Conservation (phyloP, 2,113 vertebrate species). For the Phycodurus eques region DNA sequence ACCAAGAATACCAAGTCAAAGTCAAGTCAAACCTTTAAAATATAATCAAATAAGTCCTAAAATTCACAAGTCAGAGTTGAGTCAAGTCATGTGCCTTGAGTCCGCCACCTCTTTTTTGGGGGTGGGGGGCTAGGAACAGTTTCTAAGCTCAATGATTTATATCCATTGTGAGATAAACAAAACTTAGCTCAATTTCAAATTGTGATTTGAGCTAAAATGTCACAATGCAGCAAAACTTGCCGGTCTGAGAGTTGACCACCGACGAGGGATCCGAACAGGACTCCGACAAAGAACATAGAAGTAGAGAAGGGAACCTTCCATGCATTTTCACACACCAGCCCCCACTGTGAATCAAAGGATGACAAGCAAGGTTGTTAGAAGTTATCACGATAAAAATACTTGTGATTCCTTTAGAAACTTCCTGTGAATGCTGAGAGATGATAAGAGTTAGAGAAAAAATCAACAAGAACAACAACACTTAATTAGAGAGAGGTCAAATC, state of each 20-base stretch:
- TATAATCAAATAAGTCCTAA: too few relatives aligned
- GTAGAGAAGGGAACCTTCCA: constrained; percentile 82
- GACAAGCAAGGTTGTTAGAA: neutral
- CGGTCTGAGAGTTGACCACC: constrained; percentile 83
- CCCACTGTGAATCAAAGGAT: constrained; percentile 70
- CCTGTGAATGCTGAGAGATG: too few relatives aligned
- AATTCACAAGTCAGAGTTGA: too few relatives aligned
- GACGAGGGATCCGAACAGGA: constrained; percentile 77
- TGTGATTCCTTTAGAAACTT: neutral
- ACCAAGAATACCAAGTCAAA: too few relatives aligned
- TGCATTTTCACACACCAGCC: constrained; percentile 78
- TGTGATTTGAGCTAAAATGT: neutral
- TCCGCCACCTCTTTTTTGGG: too few relatives aligned
- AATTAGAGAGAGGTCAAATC: neutral
- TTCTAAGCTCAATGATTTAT: neutral
- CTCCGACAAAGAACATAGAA: constrained; percentile 81
- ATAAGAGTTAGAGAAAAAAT: too few relatives aligned
- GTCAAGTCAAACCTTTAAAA: too few relatives aligned
- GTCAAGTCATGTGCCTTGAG: too few relatives aligned
- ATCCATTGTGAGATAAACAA: neutral
- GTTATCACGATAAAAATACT: neutral
- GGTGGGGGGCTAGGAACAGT: too few relatives aligned
- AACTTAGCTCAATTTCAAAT: neutral
- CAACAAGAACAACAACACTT: neutral
- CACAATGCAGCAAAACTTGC: constrained; percentile 46